Base-by-base conservation (phyloP, 2,888 invertebrate species). In the Diachrysia chrysitis region DNA sequence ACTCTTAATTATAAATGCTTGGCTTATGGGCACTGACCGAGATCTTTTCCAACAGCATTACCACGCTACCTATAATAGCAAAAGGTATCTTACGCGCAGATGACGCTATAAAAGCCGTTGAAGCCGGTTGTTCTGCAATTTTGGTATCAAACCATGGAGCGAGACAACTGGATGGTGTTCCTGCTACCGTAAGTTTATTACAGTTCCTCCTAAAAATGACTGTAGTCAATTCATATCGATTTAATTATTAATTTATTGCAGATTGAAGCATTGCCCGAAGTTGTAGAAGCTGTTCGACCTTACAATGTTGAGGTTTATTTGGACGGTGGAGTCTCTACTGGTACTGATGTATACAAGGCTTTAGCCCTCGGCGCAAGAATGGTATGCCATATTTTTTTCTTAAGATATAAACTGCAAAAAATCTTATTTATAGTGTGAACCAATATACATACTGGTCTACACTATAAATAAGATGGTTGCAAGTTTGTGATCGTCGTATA, bases 121-220 rank as follows among this genome's bases (percentile, higher is more conserved):
- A 98, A 78, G 94, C 96, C 62, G 98, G 98, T 5, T 98, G 97
- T 56, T 94, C 96, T 3, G 99, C 96, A 0, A 96, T 99, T 64
- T 95, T 98, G 70, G 99, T 99, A 4, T 99, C 99, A 0, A 99
- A 99, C 91, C 99, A 99, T 89, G 99, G 99, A 1, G 99, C 97
- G 0, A 96, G 99, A 70, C 99, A 99, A 92, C 92, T 98, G 42
- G 98, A 98, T 87, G 96, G 97, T n/a, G 97, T 97, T 12, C 97
- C 98, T 16, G 97, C 99, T 14, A 96, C 98, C 65, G 98, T 98
- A 95, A 89, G 58, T 35, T 56, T 37, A 29, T 25, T n/a, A 6
- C 21, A n/a, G 7, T 55, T 55, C 10, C 17, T 19, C n/a, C 6
- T 32, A 0, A 9, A 56, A 12, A 51, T 51, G 10, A 9, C 0